A percentile compares a stretch with the other conserved stretches of the same genome.
Conservation (phyloP, 2,888 invertebrate genomes). For the Lasius platythorax region DNA sequence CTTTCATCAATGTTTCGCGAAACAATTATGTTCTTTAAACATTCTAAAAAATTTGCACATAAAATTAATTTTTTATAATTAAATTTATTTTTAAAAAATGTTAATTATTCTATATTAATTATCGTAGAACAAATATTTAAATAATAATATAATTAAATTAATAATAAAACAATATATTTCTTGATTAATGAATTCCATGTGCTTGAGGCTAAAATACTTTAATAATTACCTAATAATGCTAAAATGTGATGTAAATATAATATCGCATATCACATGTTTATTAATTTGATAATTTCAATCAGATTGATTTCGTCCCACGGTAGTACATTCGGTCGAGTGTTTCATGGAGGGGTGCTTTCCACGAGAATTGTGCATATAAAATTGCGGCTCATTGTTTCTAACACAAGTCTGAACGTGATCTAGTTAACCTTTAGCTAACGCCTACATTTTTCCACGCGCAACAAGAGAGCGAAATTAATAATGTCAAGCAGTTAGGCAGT, state of each 20-base stretch:
- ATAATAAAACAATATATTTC: neutral
- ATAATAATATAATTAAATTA: neutral
- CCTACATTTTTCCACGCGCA: constrained; percentile 26
- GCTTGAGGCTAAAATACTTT: neutral
- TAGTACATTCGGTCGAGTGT: neutral
- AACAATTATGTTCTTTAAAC: neutral
- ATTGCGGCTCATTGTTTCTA: constrained; percentile 30
- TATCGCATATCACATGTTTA: neutral
- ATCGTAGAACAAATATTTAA: neutral
- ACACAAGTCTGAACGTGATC: constrained; percentile 11
- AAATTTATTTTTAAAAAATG: neutral
- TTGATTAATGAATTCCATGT: neutral
- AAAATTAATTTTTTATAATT: neutral
- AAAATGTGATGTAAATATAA: neutral
- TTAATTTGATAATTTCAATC: constrained; percentile 30
- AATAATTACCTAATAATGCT: constrained; percentile 3
- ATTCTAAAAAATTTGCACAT: neutral
- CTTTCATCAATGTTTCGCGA: neutral
- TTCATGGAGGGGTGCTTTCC: neutral
- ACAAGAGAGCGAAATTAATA: constrained; percentile 44
- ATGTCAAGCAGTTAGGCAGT: constrained; percentile 26
- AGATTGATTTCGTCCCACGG: constrained; percentile 12
- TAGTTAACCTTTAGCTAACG: constrained; percentile 30
- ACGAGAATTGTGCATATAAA: constrained; percentile 29
- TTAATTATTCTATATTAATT: constrained; percentile 24